Evolutionary conservation across 1,140 invertebrate species (phyloP).

Genomic region (Drosophila kepulauana): DNA sequence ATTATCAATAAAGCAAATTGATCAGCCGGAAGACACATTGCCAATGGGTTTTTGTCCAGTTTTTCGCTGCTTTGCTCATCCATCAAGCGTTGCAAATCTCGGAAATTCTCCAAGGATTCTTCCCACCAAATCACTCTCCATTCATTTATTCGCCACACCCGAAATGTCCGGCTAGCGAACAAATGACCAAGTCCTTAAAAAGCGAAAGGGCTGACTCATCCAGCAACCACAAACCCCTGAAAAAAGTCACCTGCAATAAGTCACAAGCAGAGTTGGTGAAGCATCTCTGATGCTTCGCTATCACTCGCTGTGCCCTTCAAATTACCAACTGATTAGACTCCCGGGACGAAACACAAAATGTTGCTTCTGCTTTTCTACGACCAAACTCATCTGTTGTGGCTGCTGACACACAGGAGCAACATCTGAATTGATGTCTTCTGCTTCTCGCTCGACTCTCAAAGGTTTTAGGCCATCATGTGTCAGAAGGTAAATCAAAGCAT

Average conservation of each 20-base stretch:
- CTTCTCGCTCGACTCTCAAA: conserved; percentile 37
- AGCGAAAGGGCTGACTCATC: conserved; percentile 32
- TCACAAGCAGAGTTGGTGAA: conserved; percentile 52
- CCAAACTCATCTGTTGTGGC: conserved; percentile 66
- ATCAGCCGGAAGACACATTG: conserved; percentile 30
- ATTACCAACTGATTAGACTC: conserved; percentile 80
- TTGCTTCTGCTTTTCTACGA: conserved; percentile 2
- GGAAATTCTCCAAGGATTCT: conserved; percentile 72
- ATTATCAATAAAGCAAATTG: conserved; percentile 62
- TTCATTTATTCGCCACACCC: conserved; percentile 54
- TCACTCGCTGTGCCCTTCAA: conserved; percentile 71
- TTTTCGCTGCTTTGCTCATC: conserved; percentile 9
- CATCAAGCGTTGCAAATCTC: conserved; percentile 45
- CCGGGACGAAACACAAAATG: conserved; percentile 46
- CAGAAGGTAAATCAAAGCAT: conserved; percentile 24
- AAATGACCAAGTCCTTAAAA: conserved; percentile 31
- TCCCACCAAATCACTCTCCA: conserved; percentile 69
- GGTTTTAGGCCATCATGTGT: conserved; percentile 28
- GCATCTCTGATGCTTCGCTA: conserved; percentile 61
- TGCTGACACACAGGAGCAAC: conserved; percentile 51
- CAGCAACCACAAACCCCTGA: conserved; percentile 3
- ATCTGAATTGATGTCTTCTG: conserved; percentile 65
- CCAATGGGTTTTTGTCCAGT: background rate
- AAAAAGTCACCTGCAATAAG: conserved; percentile 74
- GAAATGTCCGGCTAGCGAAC: conserved; percentile 64